Evolutionary conservation across 1,140 invertebrate genomes (phyloP).

Genomic region (Holcopasites calliopsidis): DNA sequence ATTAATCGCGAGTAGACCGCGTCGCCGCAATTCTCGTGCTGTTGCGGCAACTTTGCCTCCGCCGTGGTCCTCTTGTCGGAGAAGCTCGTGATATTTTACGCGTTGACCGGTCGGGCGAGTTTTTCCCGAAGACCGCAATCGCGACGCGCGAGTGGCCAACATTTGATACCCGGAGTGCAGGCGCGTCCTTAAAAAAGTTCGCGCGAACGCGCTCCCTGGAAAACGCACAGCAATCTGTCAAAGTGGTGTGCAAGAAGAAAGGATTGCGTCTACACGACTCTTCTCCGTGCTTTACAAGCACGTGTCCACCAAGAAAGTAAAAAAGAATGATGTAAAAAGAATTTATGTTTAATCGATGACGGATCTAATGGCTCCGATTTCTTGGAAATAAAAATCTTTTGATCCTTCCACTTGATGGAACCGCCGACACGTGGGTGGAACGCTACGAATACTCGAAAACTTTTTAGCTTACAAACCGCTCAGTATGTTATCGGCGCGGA

Average conservation of each 20-base stretch:
- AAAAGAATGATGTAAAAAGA: too few species aligned
- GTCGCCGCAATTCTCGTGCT: constrained; percentile 51
- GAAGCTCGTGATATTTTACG: constrained; percentile 53
- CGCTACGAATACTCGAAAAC: constrained; percentile 8
- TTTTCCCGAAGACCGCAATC: constrained; percentile 57
- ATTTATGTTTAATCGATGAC: too few species aligned
- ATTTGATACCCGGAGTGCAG: constrained; percentile 54
- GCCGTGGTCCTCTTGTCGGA: constrained; percentile 47
- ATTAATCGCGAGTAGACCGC: constrained; percentile 35
- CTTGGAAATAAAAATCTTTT: background rate
- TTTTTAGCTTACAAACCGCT: constrained; percentile 37
- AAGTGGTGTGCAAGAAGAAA: background rate
- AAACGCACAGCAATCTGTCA: constrained; percentile 6
- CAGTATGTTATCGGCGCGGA: constrained; percentile 10
- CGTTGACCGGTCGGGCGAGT: constrained; percentile 60
- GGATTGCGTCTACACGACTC: background rate
- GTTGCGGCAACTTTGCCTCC: constrained; percentile 19
- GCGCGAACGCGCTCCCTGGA: constrained; percentile 5
- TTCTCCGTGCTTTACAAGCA: background rate
- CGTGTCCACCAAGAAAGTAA: too few species aligned
- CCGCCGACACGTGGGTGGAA: background rate
- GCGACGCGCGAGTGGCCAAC: constrained; percentile 39
- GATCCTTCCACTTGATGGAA: constrained; percentile 3
- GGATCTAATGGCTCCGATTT: background rate
- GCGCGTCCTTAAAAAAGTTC: constrained; percentile 54